These are phyloP conservation scores for Limosa lapponica DNA, from an alignment of 2,797 vertebrate genomes.

Conservation along the genomic window DNA sequence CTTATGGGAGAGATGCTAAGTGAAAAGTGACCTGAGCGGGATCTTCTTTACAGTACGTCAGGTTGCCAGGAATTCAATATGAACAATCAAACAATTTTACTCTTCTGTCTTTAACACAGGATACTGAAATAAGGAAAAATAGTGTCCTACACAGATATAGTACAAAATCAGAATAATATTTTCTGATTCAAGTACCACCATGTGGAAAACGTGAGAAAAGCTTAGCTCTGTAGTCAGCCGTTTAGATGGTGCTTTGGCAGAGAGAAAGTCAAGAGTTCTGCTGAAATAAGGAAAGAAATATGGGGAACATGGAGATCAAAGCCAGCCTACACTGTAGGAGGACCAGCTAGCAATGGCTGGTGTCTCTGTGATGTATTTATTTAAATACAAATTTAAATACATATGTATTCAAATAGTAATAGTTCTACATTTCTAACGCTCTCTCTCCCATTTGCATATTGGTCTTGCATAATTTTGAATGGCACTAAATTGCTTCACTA, in stretches of 20 bases:
- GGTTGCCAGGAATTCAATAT: background rate
- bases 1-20: background rate
- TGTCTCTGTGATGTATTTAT: background rate
- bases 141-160: background rate
- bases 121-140: background rate
- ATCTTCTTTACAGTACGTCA: background rate
- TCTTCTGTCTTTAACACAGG: background rate
- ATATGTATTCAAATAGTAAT: background rate
- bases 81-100: background rate
- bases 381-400: conserved; percentile 13
- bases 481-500: conserved; percentile 9
- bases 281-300: background rate
- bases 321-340: background rate
- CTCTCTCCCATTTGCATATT: conserved; percentile 1
- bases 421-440: background rate
- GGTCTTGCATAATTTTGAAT: conserved; percentile 17
- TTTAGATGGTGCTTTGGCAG: background rate
- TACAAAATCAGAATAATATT: background rate
- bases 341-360: background rate
- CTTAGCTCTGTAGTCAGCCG: background rate
- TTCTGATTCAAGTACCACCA: background rate
- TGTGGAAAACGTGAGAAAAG: background rate
- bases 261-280: background rate
- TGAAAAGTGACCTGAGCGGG: background rate
- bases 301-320: background rate